A percentile compares a stretch with the other conserved stretches of the same genome.
These are phyloP conservation scores for Cecidostiba fungosa DNA, from an alignment of 2,888 invertebrate species.

Conservation along the genomic window DNA sequence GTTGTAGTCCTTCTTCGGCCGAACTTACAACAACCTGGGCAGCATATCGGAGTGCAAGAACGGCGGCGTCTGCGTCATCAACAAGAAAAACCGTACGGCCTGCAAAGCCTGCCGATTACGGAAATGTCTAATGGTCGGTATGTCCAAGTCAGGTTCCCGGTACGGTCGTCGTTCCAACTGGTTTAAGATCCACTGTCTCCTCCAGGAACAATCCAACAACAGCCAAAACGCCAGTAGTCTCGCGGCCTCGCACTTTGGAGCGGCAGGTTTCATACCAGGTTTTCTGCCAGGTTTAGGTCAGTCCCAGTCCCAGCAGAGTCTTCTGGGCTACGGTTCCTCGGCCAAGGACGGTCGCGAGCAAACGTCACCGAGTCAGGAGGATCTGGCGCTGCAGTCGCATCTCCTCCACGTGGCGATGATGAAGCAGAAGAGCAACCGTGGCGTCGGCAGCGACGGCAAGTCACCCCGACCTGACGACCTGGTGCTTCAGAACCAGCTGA, in stretches of 20 bases:
- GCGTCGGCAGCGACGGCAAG: slow-evolving; percentile 63
- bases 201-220: slow-evolving; percentile 87
- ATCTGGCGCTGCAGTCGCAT: slow-evolving; percentile 75
- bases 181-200: slow-evolving; percentile 95
- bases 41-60: slow-evolving; percentile 96
- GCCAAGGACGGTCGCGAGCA: slow-evolving; percentile 73
- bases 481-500: slow-evolving; percentile 75
- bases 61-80: slow-evolving; percentile 94
- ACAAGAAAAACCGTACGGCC: slow-evolving; percentile 95
- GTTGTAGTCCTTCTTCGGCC: slow-evolving; percentile 95
- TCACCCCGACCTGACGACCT: slow-evolving; percentile 77
- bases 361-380: slow-evolving; percentile 75
- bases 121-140: slow-evolving; percentile 93
- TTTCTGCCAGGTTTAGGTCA: slow-evolving; percentile 71
- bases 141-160: slow-evolving; percentile 95
- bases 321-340: slow-evolving; percentile 21
- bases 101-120: slow-evolving; percentile 94
- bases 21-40: slow-evolving; percentile 94
- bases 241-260: slow-evolving; percentile 70
- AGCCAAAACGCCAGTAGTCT: slow-evolving; percentile 65
- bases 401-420: slow-evolving; percentile 76
- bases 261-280: slow-evolving; percentile 71
- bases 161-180: slow-evolving; percentile 95
- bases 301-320: slow-evolving; percentile 65
- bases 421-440: slow-evolving; percentile 72